phyloP scores from a whole-genome alignment of 2,888 invertebrate species.

The Steinernema carpocapsae region DNA sequence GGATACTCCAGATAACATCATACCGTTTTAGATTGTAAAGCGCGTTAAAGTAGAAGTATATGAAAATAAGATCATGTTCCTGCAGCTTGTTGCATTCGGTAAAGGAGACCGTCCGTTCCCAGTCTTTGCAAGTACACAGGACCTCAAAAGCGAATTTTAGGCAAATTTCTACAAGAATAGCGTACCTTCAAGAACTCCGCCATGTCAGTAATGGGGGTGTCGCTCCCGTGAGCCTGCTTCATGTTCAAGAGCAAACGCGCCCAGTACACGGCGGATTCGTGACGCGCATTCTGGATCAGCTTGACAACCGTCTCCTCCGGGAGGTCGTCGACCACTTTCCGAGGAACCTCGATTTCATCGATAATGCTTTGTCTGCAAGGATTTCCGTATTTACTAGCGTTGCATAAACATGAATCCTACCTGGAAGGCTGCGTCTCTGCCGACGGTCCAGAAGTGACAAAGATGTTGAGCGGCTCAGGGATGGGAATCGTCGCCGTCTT shows the following conservation, averaged over 20 bases:
- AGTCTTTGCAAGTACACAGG: slow-evolving; percentile 19
- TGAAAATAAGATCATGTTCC: slow-evolving; percentile 48
- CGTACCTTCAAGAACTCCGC: slow-evolving; percentile 6
- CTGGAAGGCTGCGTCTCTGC: too few relatives aligned
- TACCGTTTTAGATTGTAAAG: slow-evolving; percentile 48
- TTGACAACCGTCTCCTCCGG: not conserved
- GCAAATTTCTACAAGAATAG: too few relatives aligned
- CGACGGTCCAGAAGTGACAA: too few relatives aligned
- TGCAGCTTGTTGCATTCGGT: not conserved
- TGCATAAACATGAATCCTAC: too few relatives aligned
- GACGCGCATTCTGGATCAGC: not conserved
- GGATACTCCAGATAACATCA: slow-evolving; percentile 42
- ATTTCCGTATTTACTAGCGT: too few relatives aligned
- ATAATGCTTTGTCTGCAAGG: too few relatives aligned
- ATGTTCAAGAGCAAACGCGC: slow-evolving; percentile 1
- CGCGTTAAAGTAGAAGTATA: slow-evolving; percentile 51
- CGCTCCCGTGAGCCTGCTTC: not conserved
- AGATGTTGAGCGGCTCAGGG: too few relatives aligned
- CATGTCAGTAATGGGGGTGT: not conserved
- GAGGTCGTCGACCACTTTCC: too few relatives aligned
- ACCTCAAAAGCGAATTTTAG: too few relatives aligned
- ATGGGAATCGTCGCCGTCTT: too few relatives aligned
- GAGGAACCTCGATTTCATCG: too few relatives aligned
- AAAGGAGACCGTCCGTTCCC: not conserved
- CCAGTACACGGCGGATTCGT: not conserved